Percentiles rank a stretch among this genome's conserved stretches.
Conservation (phyloP, 1,140 invertebrate species). For the Neodiprion virginianus region DNA sequence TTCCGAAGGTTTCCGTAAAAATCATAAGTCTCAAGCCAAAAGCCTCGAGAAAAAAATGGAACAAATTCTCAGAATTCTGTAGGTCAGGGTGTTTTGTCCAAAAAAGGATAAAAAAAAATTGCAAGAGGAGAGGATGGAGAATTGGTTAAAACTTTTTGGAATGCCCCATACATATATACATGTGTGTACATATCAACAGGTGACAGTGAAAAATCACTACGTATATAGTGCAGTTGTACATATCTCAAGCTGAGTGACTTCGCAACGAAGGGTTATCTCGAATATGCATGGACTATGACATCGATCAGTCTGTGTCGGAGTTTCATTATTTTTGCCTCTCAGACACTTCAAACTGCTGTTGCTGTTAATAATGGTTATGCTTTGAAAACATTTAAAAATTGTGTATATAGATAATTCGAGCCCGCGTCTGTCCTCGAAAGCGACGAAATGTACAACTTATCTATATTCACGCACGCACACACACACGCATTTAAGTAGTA, state of each 20-base stretch:
- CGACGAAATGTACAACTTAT: not conserved
- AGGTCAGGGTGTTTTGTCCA: no score
- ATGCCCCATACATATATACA: no score
- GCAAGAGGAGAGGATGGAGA: no score
- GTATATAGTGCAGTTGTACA: no score
- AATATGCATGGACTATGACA: slow-evolving; percentile 59
- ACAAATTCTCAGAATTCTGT: no score
- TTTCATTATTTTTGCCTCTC: slow-evolving; percentile 63
- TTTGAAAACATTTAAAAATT: not conserved
- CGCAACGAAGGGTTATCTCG: slow-evolving; percentile 57
- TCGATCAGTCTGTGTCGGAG: slow-evolving; percentile 60
- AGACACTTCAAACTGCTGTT: slow-evolving; percentile 47
- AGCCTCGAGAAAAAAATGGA: no score
- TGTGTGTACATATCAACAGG: no score
- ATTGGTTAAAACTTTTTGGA: no score
- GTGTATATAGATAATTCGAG: not conserved
- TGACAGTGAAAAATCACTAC: no score
- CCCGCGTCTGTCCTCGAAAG: not conserved
- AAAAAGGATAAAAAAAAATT: no score
- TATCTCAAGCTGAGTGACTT: slow-evolving; percentile 36
- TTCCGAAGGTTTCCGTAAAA: no score
- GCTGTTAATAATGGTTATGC: not conserved
- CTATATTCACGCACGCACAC: not conserved
- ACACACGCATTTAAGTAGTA: not conserved
- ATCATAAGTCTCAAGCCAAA: no score